Evolutionary conservation across 2,888 invertebrate genomes (phyloP).

Genomic region (Mythimna albipuncta): DNA sequence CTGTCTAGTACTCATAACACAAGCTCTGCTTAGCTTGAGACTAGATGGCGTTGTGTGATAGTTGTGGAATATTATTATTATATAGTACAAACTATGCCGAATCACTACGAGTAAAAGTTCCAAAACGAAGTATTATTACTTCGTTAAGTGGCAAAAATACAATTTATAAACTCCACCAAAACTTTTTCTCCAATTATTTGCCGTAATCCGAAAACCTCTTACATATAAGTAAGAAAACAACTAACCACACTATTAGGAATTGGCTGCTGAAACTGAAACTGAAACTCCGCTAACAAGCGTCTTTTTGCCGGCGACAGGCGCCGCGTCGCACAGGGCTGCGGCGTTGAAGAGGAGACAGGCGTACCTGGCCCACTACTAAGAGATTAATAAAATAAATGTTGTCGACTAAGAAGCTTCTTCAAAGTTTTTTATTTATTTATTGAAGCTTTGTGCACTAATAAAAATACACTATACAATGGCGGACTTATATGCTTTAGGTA

Average conservation of each 20-base stretch:
- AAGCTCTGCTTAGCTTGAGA: no score
- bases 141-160: background rate
- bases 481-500: no score
- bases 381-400: no score
- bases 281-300: conserved; percentile 55
- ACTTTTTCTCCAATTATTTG: background rate
- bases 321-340: background rate
- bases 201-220: background rate
- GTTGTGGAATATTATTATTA: no score
- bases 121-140: no score
- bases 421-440: background rate
- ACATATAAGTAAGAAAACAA: conserved; percentile 9
- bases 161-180: no score
- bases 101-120: background rate
- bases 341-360: conserved; percentile 14
- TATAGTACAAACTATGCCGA: background rate
- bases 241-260: conserved; percentile 23
- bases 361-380: conserved; percentile 37
- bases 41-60: no score
- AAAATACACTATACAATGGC: no score
- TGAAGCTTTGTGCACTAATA: no score
- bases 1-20: no score
- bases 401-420: background rate
- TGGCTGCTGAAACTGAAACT: conserved; percentile 52
- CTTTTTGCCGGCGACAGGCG: conserved; percentile 49